phyloP scores from a whole-genome alignment of 2,797 vertebrate genomes.

The Myripristis murdjan region DNA sequence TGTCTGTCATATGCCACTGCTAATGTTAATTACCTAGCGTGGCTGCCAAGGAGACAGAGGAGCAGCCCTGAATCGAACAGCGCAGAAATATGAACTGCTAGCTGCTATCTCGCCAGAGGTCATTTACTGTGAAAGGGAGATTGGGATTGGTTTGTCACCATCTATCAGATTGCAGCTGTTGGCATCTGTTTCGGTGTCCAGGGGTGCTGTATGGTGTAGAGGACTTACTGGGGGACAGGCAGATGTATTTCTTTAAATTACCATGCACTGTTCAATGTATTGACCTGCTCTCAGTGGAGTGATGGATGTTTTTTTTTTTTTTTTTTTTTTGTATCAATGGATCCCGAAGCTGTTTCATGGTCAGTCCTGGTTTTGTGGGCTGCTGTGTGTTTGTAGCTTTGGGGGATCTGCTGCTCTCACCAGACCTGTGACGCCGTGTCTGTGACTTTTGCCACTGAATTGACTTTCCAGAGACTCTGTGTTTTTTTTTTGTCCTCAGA shows the following conservation, averaged over 20 bases:
- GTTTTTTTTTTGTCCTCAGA: constrained; percentile 64
- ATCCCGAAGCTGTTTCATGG: background rate
- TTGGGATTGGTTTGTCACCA: background rate
- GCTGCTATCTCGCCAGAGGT: constrained; percentile 14
- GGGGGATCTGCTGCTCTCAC: background rate
- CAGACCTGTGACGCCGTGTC: background rate
- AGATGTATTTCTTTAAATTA: background rate
- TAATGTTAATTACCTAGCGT: constrained; percentile 45
- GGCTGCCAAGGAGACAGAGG: constrained; percentile 37
- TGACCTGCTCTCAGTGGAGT: background rate
- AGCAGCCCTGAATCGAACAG: constrained; percentile 22
- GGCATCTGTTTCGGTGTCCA: background rate
- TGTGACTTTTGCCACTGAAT: constrained; percentile 24
- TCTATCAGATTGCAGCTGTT: background rate
- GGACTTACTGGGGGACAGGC: background rate
- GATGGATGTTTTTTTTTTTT: no score
- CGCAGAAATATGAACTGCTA: constrained; percentile 5
- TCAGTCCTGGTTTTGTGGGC: background rate
- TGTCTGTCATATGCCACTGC: constrained; percentile 48
- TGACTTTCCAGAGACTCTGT: constrained; percentile 60
- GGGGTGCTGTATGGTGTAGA: background rate
- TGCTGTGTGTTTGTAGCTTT: background rate
- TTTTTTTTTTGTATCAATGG: constrained; percentile 1
- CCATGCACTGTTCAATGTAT: background rate
- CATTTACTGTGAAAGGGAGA: constrained; percentile 17